Evolutionary conservation across 2,888 invertebrate species (phyloP), one percentile per base, ranked within the genome.

Genomic region (Andrena bicolor): DNA sequence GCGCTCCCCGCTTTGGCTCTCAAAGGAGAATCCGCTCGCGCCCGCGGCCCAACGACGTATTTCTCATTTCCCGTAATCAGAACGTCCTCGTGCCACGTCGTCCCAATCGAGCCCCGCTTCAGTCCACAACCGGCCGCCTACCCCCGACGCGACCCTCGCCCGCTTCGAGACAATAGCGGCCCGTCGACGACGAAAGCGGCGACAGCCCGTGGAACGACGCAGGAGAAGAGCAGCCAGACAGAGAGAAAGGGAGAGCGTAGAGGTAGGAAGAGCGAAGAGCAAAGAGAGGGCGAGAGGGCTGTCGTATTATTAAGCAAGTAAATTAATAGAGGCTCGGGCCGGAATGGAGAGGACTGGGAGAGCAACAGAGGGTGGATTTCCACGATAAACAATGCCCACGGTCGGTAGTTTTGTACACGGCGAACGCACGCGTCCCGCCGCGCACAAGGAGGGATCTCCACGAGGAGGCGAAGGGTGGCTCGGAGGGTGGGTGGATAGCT

Each of bases 241-340:
- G 35, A 41, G 53, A 35, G 41, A 68, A 83, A 66, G 4, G 69
- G 63, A 75, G 68, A 32, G 23, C 71, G 83, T 85, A 69, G 80
- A 30, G 68, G 48, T 66, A 73, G 49, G 48, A 69, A 58, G 28
- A 61, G 13, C 49, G 80, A 72, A 64, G 41, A 41, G 41, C 41
- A 41, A 41, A 41, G 41, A 74, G 74, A 70, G 68, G 61, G 58
- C 41, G 82, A 82, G 86, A 85, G 80, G 83, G 76, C 64, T 80
- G 80, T 87, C 84, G 92, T 90, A 92, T 92, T 93, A 93, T 93
- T 93, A 93, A 93, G 92, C 92, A 91, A 93, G 92, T 93, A 92
- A 93, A 93, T 93, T 93, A 93, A 93, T 93, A 93, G 93, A 91
- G 91, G 93, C 92, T 93, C 65, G 89, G 85, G 64, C 76, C 71